Evolutionary conservation across 2,113 vertebrate genomes (phyloP), one percentile per base, ranked within the genome.

Genomic region (Willisornis vidua): DNA sequence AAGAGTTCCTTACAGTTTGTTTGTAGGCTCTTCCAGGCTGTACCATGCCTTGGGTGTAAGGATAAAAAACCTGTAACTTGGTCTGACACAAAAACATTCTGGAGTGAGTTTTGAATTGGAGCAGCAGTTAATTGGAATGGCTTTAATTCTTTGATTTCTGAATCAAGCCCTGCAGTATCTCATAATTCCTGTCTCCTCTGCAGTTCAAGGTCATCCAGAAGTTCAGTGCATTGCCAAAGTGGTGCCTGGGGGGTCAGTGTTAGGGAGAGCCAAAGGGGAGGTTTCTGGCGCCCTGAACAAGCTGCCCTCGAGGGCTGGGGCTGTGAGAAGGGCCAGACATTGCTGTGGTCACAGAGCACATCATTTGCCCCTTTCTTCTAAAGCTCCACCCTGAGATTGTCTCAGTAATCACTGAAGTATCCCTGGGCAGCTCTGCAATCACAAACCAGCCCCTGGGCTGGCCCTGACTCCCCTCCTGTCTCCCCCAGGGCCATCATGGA

Each of bases 401-500:
- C 39, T 26, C 83, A 19, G 33, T 20, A 49, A 75, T 72, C 67
- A 26, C 74, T 65, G 33, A 51, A 61, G 45, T 28, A 14, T 65
- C 84, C 7, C 58, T 73, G 6, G 25, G 70, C 90, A 46, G 79
- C 72, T 62, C 83, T 84, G 83, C 88, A 73, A 1, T 5, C 43
- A 67, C 75, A 59, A 77, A 93, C 52, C 37, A 39, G 46, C 55
- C 75, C 79, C 61, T 22, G 37, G 33, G 26, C 48, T 25, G 65
- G n/a, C 71, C 26, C 77, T 94, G 19, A 97, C 58, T 28, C 5
- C 45, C 25, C 45, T 96, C 66, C 55, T 91, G 57, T 96, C 94
- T 90, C 67, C 46, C 82, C 94, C 95, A 99, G 99, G 96, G 97
- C 97, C n/a, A 97, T 99, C 78, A 98, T 99, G 98, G 98, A 99